Evolutionary conservation across 1,140 invertebrate genomes (phyloP).

Genomic region (Theocolax elegans): DNA sequence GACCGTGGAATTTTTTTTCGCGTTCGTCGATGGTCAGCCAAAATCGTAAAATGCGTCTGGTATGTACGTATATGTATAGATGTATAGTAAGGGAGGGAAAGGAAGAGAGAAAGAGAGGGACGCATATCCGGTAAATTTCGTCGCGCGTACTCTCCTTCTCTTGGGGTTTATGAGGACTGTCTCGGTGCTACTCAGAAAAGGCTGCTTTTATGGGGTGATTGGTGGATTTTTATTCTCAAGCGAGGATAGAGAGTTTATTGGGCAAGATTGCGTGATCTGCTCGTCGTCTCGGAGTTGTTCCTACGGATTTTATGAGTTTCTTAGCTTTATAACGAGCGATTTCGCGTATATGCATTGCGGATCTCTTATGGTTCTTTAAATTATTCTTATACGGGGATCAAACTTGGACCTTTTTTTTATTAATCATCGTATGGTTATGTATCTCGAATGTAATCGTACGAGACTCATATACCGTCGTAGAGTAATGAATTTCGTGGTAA

Average conservation of each 20-base stretch:
- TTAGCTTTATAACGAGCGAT: slow-evolving; percentile 18
- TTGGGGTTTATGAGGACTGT: slow-evolving; percentile 11
- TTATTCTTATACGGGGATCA: slow-evolving; percentile 9
- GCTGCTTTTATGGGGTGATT: slow-evolving; percentile 36
- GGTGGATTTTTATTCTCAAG: slow-evolving; percentile 33
- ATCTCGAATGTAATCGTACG: too few relatives aligned
- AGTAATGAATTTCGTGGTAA: too few relatives aligned
- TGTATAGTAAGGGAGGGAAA: too few relatives aligned
- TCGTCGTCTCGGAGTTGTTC: neutral
- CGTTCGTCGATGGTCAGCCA: too few relatives aligned
- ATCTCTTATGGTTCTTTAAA: neutral
- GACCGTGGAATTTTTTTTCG: too few relatives aligned
- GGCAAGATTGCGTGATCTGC: slow-evolving; percentile 25
- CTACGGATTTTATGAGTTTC: slow-evolving; percentile 26
- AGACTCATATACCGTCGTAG: too few relatives aligned
- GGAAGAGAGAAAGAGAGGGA: neutral
- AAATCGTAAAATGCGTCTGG: too few relatives aligned
- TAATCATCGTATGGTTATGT: slow-evolving; percentile 4
- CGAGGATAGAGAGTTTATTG: slow-evolving; percentile 26
- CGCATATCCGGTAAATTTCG: neutral
- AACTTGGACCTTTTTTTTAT: slow-evolving; percentile 18
- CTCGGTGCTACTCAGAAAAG: neutral
- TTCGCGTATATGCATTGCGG: too few relatives aligned
- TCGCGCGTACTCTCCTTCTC: neutral
- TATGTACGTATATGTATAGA: too few relatives aligned